These are phyloP conservation scores for Chelonus insularis DNA, from an alignment of 1,140 invertebrate genomes.

Conservation along the genomic window DNA sequence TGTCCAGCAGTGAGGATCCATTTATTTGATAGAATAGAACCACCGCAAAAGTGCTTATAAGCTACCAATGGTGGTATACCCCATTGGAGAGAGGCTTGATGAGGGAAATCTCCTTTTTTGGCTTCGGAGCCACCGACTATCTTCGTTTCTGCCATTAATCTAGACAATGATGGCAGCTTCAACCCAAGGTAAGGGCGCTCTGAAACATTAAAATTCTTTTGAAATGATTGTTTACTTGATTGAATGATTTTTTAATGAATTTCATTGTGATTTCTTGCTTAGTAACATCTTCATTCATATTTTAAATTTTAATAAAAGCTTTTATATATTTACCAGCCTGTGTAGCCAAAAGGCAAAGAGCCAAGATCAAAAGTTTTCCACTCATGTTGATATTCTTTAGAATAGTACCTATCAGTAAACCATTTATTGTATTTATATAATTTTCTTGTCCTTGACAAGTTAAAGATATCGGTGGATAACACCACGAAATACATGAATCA, in stretches of 20 bases:
- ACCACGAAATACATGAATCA: not conserved
- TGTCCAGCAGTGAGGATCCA: slow-evolving; percentile 65
- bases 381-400: not conserved
- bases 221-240: not conserved
- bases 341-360: no score
- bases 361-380: no score
- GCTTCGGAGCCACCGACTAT: slow-evolving; percentile 60
- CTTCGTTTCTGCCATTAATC: slow-evolving; percentile 20
- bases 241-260: no score
- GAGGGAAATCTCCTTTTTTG: slow-evolving; percentile 50
- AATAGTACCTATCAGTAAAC: no score
- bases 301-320: no score
- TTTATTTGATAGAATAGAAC: slow-evolving; percentile 56
- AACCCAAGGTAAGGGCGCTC: no score
- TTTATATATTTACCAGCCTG: no score
- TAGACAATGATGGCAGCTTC: not conserved
- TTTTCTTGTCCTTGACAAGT: not conserved
- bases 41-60: slow-evolving; percentile 61
- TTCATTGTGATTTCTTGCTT: no score
- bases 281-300: no score
- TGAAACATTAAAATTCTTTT: no score
- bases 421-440: no score
- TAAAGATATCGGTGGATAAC: not conserved
- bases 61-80: slow-evolving; percentile 35
- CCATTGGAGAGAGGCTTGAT: slow-evolving; percentile 58